Conservation (phyloP, 2,113 vertebrate genomes). For the Motacilla tschutschensis region DNA sequence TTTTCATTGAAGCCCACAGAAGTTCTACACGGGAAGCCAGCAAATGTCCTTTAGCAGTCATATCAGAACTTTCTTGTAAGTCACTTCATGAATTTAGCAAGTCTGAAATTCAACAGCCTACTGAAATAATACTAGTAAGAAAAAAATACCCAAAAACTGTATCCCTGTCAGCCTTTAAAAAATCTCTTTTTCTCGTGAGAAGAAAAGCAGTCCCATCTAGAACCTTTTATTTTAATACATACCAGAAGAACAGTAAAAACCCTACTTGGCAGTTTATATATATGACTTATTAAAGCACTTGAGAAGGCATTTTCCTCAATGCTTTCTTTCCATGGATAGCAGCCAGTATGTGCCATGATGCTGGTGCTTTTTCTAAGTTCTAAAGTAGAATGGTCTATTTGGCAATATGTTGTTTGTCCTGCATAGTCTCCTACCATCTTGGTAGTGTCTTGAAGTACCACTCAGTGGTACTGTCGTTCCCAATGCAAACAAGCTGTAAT, state of each 20-base stretch:
- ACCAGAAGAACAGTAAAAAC: background rate
- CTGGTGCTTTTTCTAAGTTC: background rate
- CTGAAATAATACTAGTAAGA: background rate
- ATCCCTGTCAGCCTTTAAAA: background rate
- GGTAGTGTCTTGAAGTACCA: background rate
- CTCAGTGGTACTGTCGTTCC: background rate
- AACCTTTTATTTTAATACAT: background rate
- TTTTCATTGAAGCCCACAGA: background rate
- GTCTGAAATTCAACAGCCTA: background rate
- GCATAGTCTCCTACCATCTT: background rate
- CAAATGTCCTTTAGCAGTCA: background rate
- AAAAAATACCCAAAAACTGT: background rate
- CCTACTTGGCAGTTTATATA: background rate
- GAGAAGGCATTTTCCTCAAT: background rate
- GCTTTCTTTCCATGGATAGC: background rate
- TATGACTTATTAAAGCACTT: background rate
- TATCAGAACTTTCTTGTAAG: background rate
- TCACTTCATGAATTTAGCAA: background rate
- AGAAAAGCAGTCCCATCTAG: background rate
- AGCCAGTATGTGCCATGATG: background rate
- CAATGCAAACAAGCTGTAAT: background rate
- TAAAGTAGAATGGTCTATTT: background rate
- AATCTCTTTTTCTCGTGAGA: background rate
- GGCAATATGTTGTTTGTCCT: background rate
- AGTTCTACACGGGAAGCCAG: background rate